phyloP scores from a whole-genome alignment of 1,140 invertebrate species.

The Drosophila repletoides region DNA sequence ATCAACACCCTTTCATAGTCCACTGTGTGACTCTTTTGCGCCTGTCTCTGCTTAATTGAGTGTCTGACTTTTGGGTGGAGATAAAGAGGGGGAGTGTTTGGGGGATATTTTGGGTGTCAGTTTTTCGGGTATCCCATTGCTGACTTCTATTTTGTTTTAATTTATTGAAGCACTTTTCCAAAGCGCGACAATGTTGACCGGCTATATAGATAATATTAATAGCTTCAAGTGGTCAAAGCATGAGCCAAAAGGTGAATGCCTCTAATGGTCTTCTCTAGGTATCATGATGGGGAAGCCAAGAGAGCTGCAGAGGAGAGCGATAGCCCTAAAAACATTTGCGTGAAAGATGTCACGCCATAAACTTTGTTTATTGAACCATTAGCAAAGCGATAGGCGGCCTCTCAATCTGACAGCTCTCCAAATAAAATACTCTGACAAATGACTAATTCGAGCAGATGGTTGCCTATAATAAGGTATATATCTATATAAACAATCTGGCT shows the following conservation, averaged over 20 bases:
- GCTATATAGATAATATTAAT: conserved; percentile 61
- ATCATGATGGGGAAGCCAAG: not conserved
- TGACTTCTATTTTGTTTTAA: conserved; percentile 56
- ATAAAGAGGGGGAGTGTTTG: not conserved
- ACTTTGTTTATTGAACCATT: conserved; percentile 62
- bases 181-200: conserved; percentile 38
- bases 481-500: not conserved
- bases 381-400: conserved; percentile 34
- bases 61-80: conserved; percentile 14
- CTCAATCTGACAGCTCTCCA: conserved; percentile 23
- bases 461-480: not conserved
- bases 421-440: conserved; percentile 37
- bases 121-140: conserved; percentile 3
- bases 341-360: conserved; percentile 63
- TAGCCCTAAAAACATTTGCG: conserved; percentile 40
- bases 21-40: not conserved
- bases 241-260: conserved; percentile 33
- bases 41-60: conserved; percentile 31
- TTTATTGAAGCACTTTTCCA: conserved; percentile 59
- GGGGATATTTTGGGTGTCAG: not conserved
- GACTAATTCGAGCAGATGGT: conserved; percentile 6
- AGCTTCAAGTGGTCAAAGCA: conserved; percentile 45
- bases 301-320: not conserved
- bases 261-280: conserved; percentile 4
- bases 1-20: not conserved